Percentiles rank a stretch among this genome's conserved stretches.
Evolutionary conservation across 2,797 vertebrate species (phyloP).

Genomic region (Coregonus ussuriensis): DNA sequence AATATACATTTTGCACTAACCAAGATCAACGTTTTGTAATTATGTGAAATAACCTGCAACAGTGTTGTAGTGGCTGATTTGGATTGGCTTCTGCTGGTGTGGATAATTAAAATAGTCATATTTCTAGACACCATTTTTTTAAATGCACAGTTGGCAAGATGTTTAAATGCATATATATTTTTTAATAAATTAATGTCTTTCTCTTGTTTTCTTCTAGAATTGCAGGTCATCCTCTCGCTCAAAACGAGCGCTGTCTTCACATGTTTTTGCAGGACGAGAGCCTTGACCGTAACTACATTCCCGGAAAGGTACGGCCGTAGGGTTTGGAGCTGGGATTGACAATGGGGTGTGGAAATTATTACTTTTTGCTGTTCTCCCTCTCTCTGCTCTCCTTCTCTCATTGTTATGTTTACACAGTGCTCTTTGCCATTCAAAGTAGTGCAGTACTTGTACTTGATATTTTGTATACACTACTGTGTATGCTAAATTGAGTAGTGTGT

Average conservation of each 20-base stretch:
- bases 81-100: too few species aligned
- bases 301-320: constrained; percentile 88
- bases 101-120: too few species aligned
- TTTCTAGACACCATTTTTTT: background rate
- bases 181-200: background rate
- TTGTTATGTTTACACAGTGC: background rate
- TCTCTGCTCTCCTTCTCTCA: background rate
- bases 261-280: constrained; percentile 99
- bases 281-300: constrained; percentile 94
- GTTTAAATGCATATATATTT: background rate
- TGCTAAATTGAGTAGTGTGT: constrained; percentile 25
- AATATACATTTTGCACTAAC: too few species aligned
- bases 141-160: too few species aligned
- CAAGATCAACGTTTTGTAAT: too few species aligned
- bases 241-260: constrained; percentile 99
- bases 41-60: too few species aligned
- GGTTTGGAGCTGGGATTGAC: constrained; percentile 25
- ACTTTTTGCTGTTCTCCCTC: constrained; percentile 28
- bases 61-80: too few species aligned
- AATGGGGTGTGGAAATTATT: constrained; percentile 37
- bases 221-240: constrained; percentile 97
- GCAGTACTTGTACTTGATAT: too few species aligned
- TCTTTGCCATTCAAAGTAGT: too few species aligned
- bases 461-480: background rate
- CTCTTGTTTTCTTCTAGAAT: constrained; percentile 76